phyloP scores from a whole-genome alignment of 2,113 vertebrate species.

The Calyptommatus sinebrachiatus region DNA sequence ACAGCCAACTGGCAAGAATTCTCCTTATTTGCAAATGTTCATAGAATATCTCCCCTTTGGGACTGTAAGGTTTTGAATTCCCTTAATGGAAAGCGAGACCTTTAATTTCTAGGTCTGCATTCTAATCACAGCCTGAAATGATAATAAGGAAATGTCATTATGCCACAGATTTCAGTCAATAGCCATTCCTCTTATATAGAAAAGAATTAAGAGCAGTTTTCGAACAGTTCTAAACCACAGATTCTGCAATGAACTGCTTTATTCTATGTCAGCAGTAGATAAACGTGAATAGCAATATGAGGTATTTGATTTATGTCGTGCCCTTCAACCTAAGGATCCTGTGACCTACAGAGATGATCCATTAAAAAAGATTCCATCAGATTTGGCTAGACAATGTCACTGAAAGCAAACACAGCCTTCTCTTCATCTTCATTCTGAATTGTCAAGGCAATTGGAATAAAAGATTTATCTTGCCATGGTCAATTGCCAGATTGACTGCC shows the following conservation, averaged over 20 bases:
- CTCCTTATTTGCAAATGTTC: slow-evolving; percentile 2
- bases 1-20: slow-evolving; percentile 20
- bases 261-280: no score
- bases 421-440: neutral
- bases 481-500: neutral
- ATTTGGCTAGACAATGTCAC: neutral
- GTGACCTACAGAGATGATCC: no score
- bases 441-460: neutral
- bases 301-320: no score
- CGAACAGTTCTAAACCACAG: no score
- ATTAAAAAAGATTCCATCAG: neutral
- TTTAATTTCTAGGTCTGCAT: neutral
- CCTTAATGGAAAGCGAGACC: slow-evolving; percentile 1
- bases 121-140: neutral
- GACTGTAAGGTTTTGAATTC: neutral
- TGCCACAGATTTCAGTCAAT: neutral
- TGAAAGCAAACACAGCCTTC: neutral
- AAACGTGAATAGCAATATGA: no score
- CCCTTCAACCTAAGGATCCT: no score
- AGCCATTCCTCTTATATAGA: neutral
- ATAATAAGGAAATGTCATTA: neutral
- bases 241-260: no score
- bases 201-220: neutral
- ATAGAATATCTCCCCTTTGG: slow-evolving; percentile 7
- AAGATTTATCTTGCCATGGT: no score